These are phyloP conservation scores for Diarsia rubi DNA, from an alignment of 2,888 invertebrate genomes.

Conservation along the genomic window DNA sequence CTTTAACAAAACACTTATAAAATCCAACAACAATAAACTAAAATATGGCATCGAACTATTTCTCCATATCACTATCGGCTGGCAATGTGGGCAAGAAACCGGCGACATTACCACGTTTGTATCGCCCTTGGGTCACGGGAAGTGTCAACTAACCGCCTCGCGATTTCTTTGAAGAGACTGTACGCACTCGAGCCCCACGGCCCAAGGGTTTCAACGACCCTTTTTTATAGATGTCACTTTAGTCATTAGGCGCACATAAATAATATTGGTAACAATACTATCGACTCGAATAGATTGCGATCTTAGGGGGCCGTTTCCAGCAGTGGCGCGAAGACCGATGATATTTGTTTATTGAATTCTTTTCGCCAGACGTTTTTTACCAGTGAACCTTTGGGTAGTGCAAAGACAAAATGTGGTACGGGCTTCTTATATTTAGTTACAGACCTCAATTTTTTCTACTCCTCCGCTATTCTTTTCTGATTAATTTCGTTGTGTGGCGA, in stretches of 20 bases:
- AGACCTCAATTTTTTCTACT: neutral
- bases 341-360: neutral
- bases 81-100: neutral
- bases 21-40: neutral
- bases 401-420: neutral
- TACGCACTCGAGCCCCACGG: neutral
- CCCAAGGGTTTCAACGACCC: neutral
- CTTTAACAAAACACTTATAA: too few species aligned
- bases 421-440: neutral
- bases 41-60: neutral
- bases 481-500: too few species aligned
- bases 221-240: constrained; percentile 9
- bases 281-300: neutral
- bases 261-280: neutral
- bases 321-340: neutral
- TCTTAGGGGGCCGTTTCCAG: neutral
- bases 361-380: neutral
- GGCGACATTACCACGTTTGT: neutral
- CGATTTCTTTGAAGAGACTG: neutral
- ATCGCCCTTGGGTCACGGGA: neutral
- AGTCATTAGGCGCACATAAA: neutral
- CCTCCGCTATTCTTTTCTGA: too few species aligned
- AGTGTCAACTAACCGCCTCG: neutral
- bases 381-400: neutral
- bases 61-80: neutral